phyloP scores from a whole-genome alignment of 1,140 invertebrate genomes.

The Drosophila bifasciata region DNA sequence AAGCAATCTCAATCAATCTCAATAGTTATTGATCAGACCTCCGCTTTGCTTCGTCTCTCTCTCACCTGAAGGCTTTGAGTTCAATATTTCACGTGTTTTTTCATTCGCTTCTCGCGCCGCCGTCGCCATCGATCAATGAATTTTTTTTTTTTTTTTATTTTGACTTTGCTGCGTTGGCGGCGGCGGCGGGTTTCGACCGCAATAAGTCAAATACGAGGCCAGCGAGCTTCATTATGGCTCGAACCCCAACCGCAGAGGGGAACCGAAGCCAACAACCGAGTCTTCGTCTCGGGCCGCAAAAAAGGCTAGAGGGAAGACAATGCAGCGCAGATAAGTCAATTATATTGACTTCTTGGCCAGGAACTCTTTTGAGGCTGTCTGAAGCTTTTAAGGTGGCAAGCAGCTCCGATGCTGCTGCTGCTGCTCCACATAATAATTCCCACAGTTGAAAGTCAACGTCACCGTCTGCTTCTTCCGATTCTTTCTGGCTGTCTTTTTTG shows the following conservation, averaged over 20 bases:
- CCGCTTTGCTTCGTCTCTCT: not conserved
- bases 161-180: constrained; percentile 28
- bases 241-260: constrained; percentile 55
- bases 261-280: constrained; percentile 17
- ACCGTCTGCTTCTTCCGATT: constrained; percentile 15
- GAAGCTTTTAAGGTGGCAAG: constrained; percentile 69
- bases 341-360: constrained; percentile 76
- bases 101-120: constrained; percentile 46
- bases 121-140: constrained; percentile 64
- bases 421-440: constrained; percentile 57
- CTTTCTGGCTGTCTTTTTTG: constrained; percentile 23
- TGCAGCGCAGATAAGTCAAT: constrained; percentile 77
- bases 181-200: constrained; percentile 57
- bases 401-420: constrained; percentile 15
- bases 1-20: constrained; percentile 56
- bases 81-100: constrained; percentile 77
- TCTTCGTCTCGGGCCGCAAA: constrained; percentile 31
- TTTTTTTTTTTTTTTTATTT: constrained; percentile 9
- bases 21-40: constrained; percentile 69
- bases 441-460: constrained; percentile 66
- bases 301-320: constrained; percentile 48
- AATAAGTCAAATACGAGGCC: constrained; percentile 80
- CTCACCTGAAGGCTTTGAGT: constrained; percentile 23
- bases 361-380: constrained; percentile 53
- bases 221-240: constrained; percentile 73